Evolutionary conservation across 2,113 vertebrate genomes (phyloP).

Genomic region (Cyprinodon tularosa): DNA sequence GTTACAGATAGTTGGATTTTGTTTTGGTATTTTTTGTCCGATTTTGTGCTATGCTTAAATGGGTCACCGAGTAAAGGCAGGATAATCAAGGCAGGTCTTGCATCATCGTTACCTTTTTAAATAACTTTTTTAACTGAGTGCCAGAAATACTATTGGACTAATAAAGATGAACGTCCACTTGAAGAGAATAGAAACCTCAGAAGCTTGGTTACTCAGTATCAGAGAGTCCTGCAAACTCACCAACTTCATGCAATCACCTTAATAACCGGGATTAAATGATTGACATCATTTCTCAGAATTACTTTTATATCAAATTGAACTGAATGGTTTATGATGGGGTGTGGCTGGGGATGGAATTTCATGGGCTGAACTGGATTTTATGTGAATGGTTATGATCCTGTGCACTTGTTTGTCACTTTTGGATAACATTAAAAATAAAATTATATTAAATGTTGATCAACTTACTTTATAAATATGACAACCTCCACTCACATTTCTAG

Average conservation of each 20-base stretch:
- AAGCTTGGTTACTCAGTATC: too few species aligned
- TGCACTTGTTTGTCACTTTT: too few species aligned
- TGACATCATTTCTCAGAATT: not conserved
- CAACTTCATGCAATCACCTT: too few species aligned
- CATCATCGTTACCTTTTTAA: conserved; percentile 9
- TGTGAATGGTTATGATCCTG: not conserved
- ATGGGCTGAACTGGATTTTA: not conserved
- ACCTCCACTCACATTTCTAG: too few species aligned
- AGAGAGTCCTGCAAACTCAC: too few species aligned
- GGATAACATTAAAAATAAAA: too few species aligned
- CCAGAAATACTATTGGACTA: too few species aligned
- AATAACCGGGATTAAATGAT: not conserved
- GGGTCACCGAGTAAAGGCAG: conserved; percentile 50
- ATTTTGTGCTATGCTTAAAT: conserved; percentile 21
- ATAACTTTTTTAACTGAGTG: not conserved
- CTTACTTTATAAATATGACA: too few species aligned
- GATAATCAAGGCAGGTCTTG: conserved; percentile 26
- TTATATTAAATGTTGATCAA: too few species aligned
- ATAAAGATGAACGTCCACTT: too few species aligned
- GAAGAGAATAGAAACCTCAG: too few species aligned
- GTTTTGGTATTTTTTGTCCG: conserved; percentile 5
- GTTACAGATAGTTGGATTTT: conserved; percentile 20
- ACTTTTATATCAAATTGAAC: not conserved
- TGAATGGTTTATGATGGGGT: not conserved
- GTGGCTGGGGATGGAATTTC: too few species aligned